Conservation (phyloP, 2,113 vertebrate species). For the human (Homo sapiens) region GRCh38 chr11:121533001-121533500, state of each 20-base stretch:
- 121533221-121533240: not conserved
- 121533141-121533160: not conserved
- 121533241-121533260: not conserved
- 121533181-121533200: not conserved
- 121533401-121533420: not conserved
- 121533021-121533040: not conserved
- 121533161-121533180: not conserved
- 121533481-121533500: not conserved
- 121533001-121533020: not conserved
- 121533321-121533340: not conserved
- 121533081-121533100: not conserved
- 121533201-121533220: not conserved
- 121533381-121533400: not conserved
- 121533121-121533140: not conserved
- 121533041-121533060: not conserved
- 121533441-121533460: not conserved
- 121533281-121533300: not conserved
- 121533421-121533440: not conserved
- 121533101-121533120: not conserved
- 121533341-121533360: not conserved
- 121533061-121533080: not conserved
- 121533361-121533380: not conserved
- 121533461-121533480: not conserved
- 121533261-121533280: not conserved
- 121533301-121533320: not conserved